Base-by-base conservation (phyloP, 2,113 vertebrate species). In the Alligator mississippiensis region DNA sequence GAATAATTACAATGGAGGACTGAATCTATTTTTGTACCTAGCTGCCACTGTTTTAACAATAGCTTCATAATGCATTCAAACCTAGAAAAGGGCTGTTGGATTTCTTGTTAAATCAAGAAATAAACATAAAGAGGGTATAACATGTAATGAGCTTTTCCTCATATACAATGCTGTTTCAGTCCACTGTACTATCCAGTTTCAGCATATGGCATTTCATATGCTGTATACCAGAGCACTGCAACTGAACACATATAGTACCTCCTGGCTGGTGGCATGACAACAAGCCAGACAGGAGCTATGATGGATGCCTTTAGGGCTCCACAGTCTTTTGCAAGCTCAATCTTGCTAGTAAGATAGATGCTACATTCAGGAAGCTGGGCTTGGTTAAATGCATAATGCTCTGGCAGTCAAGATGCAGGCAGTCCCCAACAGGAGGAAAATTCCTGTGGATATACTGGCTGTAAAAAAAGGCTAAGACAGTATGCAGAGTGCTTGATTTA, bases 21-120 rank as follows among this genome's bases (percentile, higher is more conserved):
- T 7, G 1, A 85, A 94, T 94, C 85, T 94, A 86, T 75, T 92
- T 95, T 96, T 90, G 87, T 95, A 95, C 87, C 86, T 88, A 81
- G 63, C 85, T 92, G 87, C 70, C 77, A 63, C 81, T 85, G 57
- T 94, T 95, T 85, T 87, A 86, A 83, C 82, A 74, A 47, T 74
- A 95, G 74, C 86, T 94, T 88, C 86, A 28, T 85, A 91, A 92
- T 79, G n/a, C 57, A 60, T 90, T 93, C 30, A 80, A 91, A 95
- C 85, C 78, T 77, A 85, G 77, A 91, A 94, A 47, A 89, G 21
- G 94, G 11, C 28, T 85, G 34, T 66, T 17, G 2, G 38, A 55
- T 22, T 22, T 81, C 84, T 91, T 63, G 27, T 30, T 60, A 88
- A 91, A 89, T 77, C 10, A 64, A 5, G 47, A 80, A 27, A 75